Evolutionary conservation across 2,888 invertebrate genomes (phyloP), one percentile per base, ranked within the genome.

Genomic region (Stegana nigrithorax): DNA sequence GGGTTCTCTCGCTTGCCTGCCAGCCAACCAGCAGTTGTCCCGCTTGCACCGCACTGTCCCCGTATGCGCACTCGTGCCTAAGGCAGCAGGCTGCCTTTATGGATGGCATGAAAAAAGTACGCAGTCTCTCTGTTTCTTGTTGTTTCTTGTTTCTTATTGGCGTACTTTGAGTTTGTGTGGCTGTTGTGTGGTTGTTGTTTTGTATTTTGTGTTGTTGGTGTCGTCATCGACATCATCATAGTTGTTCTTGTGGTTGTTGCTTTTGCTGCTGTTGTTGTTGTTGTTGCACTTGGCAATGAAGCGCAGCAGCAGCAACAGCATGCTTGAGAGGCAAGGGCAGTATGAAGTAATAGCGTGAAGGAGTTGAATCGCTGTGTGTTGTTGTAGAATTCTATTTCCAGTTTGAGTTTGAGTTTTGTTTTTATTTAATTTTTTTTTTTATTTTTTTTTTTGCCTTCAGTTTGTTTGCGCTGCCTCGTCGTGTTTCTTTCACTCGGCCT

Each of bases 181-280:
- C 23, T 55, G 59, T 29, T n/a, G 39, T 62, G 56, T 63, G 62
- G 44, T 60, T 42, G 59, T 64, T 29, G 58, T 51, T 39, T 6
- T 39, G 39, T 39, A 44, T 27, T 53, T 53, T 10, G 2, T 29
- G 44, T 27, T 25, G 17, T 39, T 29, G 21, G 45, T 21, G 23
- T n/a, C n/a, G n/a, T n/a, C n/a, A n/a, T n/a, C n/a, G n/a, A n/a
- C n/a, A n/a, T n/a, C n/a, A n/a, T n/a, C n/a, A 21, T 45, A 12
- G 8, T 45, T 45, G 45, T 17, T 23, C 3, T 17, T 45, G 8
- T 45, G 21, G 21, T 23, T 45, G 45, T 50, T 50, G 26, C 26
- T 26, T 21, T 8, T 47, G n/a, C 12, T 50, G 32, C 26, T 26
- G 47, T 8, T 47, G n/a, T 23, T 50, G 32, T n/a, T 39, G 17